A percentile compares a stretch with the other conserved stretches of the same genome.
Conservation (phyloP, 2,797 vertebrate species). For the Huso huso region DNA sequence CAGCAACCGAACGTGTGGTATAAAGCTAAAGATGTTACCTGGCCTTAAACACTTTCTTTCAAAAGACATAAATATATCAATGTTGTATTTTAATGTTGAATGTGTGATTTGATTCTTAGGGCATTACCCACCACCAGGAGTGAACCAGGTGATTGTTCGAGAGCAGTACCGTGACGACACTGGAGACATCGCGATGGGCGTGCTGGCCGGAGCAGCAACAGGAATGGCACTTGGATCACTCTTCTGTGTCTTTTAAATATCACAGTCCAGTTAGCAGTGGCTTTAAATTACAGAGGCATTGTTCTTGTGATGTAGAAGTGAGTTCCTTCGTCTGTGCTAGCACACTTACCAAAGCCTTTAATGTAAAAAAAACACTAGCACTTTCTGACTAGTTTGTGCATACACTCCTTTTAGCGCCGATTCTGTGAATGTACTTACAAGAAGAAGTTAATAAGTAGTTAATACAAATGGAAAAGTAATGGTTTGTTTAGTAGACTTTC, state of each 20-base stretch:
- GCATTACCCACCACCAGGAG: conserved; percentile 61
- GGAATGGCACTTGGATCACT: conserved; percentile 89
- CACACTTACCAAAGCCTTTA: conserved; percentile 27
- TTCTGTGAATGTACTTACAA: conserved; percentile 1
- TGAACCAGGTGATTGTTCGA: conserved; percentile 76
- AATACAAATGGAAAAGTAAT: neutral
- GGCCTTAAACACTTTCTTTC: no score
- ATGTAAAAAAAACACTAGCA: conserved; percentile 33
- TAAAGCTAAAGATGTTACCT: no score
- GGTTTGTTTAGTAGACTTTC: neutral
- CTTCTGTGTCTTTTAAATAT: conserved; percentile 84
- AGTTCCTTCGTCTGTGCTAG: conserved; percentile 19
- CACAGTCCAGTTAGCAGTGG: neutral
- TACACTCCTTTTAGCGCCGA: neutral
- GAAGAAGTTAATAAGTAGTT: neutral
- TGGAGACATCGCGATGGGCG: conserved; percentile 78
- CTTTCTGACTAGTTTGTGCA: conserved; percentile 33
- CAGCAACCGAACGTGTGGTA: no score
- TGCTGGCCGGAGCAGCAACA: conserved; percentile 87
- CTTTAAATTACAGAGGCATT: conserved; percentile 17
- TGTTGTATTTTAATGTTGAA: neutral
- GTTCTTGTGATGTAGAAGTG: conserved; percentile 36
- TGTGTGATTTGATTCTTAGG: conserved; percentile 42
- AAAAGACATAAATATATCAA: no score
- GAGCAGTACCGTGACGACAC: conserved; percentile 75